These are phyloP conservation scores for Meghimatium bilineatum DNA, from an alignment of 2,888 invertebrate species.

Conservation along the genomic window DNA sequence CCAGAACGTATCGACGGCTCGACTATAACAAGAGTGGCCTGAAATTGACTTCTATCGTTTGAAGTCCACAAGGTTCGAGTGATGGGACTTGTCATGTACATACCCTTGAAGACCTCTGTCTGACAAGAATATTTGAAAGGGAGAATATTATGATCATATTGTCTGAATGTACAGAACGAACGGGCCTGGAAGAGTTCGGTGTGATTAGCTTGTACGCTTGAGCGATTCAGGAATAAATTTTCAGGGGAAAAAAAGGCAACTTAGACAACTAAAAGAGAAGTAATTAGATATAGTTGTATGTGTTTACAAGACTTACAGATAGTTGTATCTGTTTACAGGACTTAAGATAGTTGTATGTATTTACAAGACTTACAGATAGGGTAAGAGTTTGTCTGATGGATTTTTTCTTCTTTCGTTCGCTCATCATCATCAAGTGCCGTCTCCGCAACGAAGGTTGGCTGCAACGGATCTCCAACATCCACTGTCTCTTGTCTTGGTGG, in stretches of 20 bases:
- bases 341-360: too few relatives aligned
- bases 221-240: neutral
- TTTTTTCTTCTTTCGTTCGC: too few relatives aligned
- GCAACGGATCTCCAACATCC: too few relatives aligned
- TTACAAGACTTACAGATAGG: too few relatives aligned
- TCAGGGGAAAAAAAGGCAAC: neutral
- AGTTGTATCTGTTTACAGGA: too few relatives aligned
- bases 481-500: too few relatives aligned
- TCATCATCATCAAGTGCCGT: too few relatives aligned
- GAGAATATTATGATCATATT: neutral
- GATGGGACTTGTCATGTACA: constrained; percentile 23
- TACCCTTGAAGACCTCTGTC: constrained; percentile 23
- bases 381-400: too few relatives aligned
- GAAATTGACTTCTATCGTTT: constrained; percentile 8
- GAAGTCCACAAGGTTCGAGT: neutral
- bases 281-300: neutral
- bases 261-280: neutral
- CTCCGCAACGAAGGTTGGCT: too few relatives aligned
- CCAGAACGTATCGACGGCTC: neutral
- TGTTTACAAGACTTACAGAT: neutral
- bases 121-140: constrained; percentile 6
- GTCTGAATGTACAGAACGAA: neutral
- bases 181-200: neutral
- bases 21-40: neutral
- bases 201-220: neutral